These are phyloP conservation scores for Andricus curvator DNA, from an alignment of 2,888 invertebrate species.

Conservation along the genomic window DNA sequence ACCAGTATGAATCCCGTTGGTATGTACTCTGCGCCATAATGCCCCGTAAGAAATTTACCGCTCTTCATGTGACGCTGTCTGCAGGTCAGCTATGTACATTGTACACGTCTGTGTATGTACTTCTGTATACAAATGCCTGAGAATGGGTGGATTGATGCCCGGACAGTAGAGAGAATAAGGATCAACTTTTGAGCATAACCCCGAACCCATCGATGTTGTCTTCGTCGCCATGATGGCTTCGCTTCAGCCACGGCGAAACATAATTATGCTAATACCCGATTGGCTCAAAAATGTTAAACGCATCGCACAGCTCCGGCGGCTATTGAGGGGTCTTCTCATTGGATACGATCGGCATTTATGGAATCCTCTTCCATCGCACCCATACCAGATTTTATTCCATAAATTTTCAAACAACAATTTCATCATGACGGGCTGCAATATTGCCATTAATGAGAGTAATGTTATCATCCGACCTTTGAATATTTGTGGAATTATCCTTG, in stretches of 20 bases:
- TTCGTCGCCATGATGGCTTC: slow-evolving; percentile 38
- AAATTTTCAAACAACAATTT: not conserved
- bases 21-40: slow-evolving; percentile 72
- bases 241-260: slow-evolving; percentile 65
- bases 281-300: slow-evolving; percentile 76
- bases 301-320: slow-evolving; percentile 73
- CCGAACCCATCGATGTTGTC: slow-evolving; percentile 20
- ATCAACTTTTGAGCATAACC: slow-evolving; percentile 28
- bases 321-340: slow-evolving; percentile 57
- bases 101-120: slow-evolving; percentile 9
- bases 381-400: slow-evolving; percentile 1
- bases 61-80: slow-evolving; percentile 67
- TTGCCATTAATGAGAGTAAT: not conserved
- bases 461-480: not conserved
- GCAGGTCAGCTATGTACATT: not conserved
- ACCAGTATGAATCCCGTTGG: slow-evolving; percentile 70
- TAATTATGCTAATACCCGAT: slow-evolving; percentile 78
- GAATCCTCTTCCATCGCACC: slow-evolving; percentile 57
- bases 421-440: not conserved
- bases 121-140: slow-evolving; percentile 11
- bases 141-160: slow-evolving; percentile 5
- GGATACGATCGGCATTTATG: slow-evolving; percentile 63
- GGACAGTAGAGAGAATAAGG: not conserved
- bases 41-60: slow-evolving; percentile 74
- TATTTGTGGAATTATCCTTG: not conserved